phyloP scores from a whole-genome alignment of 1,140 invertebrate species.

The Drosophila grimshawi region DNA sequence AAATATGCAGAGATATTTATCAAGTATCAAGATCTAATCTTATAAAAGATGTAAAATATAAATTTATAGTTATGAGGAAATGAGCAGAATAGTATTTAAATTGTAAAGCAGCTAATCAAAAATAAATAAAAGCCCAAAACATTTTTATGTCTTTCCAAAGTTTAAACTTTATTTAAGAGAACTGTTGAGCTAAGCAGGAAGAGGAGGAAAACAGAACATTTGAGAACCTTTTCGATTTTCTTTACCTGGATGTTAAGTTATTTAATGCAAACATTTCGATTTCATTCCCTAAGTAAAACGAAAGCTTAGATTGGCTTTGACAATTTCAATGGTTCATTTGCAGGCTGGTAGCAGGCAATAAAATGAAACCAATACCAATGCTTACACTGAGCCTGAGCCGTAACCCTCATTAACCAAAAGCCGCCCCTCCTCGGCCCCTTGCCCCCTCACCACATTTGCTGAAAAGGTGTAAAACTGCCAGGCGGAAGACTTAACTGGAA shows the following conservation, averaged over 20 bases:
- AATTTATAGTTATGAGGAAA: too few species aligned
- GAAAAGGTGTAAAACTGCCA: slow-evolving; percentile 40
- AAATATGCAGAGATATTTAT: too few species aligned
- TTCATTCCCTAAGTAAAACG: slow-evolving; percentile 14
- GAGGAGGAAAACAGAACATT: neutral
- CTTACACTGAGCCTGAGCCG: neutral
- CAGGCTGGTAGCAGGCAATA: slow-evolving; percentile 21
- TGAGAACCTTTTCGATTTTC: neutral
- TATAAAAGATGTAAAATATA: too few species aligned
- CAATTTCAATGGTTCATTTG: slow-evolving; percentile 18
- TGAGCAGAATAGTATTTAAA: too few species aligned
- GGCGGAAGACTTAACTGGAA: slow-evolving; percentile 33
- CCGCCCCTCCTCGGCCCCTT: neutral
- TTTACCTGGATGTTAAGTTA: slow-evolving; percentile 4
- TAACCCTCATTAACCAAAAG: slow-evolving; percentile 48
- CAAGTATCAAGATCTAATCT: too few species aligned
- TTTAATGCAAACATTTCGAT: slow-evolving; percentile 19
- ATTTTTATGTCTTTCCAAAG: neutral
- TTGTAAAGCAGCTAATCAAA: too few species aligned
- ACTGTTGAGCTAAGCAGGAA: neutral
- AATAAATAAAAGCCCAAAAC: neutral
- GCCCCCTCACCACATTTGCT: too few species aligned
- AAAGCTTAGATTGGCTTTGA: slow-evolving; percentile 32
- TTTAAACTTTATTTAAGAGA: neutral
- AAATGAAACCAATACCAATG: slow-evolving; percentile 25